Evolutionary conservation across 2,888 invertebrate species (phyloP), one percentile per base, ranked within the genome.

Genomic region (Agonopterix heracliana): DNA sequence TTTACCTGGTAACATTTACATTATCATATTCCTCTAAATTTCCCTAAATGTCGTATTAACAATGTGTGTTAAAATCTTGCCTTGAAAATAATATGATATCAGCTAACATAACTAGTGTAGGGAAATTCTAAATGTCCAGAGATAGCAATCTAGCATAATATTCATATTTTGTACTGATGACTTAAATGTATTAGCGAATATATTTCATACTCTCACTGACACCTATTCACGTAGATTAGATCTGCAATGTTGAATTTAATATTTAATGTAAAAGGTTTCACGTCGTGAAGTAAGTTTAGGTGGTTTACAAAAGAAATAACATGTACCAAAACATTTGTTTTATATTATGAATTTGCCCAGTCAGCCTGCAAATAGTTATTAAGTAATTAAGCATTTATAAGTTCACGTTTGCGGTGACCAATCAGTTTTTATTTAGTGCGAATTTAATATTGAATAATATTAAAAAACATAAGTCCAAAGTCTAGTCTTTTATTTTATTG

Each of bases 351-450:
- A n/a, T n/a, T 38, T 38, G 38, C 38, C 38, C 38, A 38, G 38
- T 38, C 38, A 38, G 38, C n/a, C 38, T 38, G 38, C 38, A 38
- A 9, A 10, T 38, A 38, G 38, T 38, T 38, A 26, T 50, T 50
- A 44, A 50, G 47, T 48, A 53, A 51, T 41, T 76, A 66, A 79
- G 81, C 81, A 79, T 85, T 81, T 81, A 77, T 76, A 74, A 60
- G 66, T 73, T 80, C 76, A 80, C 73, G 63, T 68, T 71, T 76
- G 78, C 77, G 77, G 76, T 78, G 81, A 81, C 82, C 78, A 79
- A 78, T 77, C 73, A 70, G 66, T 70, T 68, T 74, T 76, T 74
- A 74, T 75, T 41, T 80, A 78, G 67, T 78, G 78, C 74, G 77
- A 65, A 68, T 74, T 48, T 51, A 52, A 74, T 77, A 79, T 77